Evolutionary conservation across 2,797 vertebrate species (phyloP).

Genomic region (Hydrocynus forskahlii): DNA sequence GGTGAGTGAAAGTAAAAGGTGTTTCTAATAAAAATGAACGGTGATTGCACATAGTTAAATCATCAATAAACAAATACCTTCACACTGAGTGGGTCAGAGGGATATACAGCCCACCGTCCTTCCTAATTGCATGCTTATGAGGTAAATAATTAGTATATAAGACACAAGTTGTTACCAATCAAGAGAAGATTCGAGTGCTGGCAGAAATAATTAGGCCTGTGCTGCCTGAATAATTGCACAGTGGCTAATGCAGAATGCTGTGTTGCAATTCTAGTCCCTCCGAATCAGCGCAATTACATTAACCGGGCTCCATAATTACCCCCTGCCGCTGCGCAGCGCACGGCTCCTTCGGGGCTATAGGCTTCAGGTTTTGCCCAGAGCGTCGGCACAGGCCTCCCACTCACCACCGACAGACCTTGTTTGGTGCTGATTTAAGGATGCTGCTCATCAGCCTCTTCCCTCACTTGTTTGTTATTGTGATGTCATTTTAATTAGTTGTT

Average conservation of each 20-base stretch:
- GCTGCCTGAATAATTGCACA: constrained; percentile 79
- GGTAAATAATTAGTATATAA: constrained; percentile 75
- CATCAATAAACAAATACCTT: not conserved
- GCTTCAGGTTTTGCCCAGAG: not conserved
- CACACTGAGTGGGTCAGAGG: not conserved
- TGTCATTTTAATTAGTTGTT: constrained; percentile 18
- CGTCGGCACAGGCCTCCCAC: not conserved
- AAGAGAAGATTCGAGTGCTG: constrained; percentile 71
- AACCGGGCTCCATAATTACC: constrained; percentile 69
- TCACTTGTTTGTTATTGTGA: constrained; percentile 9
- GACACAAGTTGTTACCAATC: constrained; percentile 76
- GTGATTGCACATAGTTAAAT: not conserved
- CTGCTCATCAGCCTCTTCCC: constrained; percentile 18
- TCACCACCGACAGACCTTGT: not conserved
- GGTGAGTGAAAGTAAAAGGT: not conserved
- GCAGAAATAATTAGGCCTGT: constrained; percentile 74
- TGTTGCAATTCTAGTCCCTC: constrained; percentile 67
- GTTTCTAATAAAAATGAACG: not conserved
- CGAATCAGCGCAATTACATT: constrained; percentile 72
- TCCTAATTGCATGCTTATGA: constrained; percentile 48
- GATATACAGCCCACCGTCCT: constrained; percentile 21
- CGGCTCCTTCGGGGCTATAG: constrained; percentile 19
- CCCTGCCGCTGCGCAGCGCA: constrained; percentile 24
- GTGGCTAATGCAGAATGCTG: constrained; percentile 74
- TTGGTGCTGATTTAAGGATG: constrained; percentile 26